These are phyloP conservation scores for Automeris io DNA, from an alignment of 2,888 invertebrate genomes.

Conservation along the genomic window DNA sequence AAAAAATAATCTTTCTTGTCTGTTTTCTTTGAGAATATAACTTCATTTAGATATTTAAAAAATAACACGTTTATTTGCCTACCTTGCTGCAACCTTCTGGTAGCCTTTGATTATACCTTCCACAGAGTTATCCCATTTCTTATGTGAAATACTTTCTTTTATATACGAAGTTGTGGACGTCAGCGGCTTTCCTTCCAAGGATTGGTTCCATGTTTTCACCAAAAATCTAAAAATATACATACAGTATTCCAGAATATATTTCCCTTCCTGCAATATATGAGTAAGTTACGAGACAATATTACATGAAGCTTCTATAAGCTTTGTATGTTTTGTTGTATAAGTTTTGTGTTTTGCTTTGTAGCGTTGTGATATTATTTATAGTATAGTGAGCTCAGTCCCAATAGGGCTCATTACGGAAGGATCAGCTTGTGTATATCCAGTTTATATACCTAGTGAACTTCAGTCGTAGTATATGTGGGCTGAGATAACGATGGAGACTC, in stretches of 20 bases:
- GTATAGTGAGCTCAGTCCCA: too few species aligned
- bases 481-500: too few species aligned
- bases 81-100: constrained; percentile 79
- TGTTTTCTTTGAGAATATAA: too few species aligned
- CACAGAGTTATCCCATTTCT: constrained; percentile 58
- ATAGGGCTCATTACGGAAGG: too few species aligned
- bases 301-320: too few species aligned
- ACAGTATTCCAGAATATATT: not conserved
- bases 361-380: too few species aligned
- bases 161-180: constrained; percentile 79
- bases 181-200: constrained; percentile 72
- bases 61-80: constrained; percentile 16
- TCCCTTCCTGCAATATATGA: not conserved
- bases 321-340: too few species aligned
- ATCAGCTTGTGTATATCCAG: too few species aligned
- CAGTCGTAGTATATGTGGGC: too few species aligned
- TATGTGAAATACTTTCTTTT: constrained; percentile 24
- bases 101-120: constrained; percentile 76
- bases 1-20: too few species aligned
- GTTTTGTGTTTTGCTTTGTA: too few species aligned
- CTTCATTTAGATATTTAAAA: constrained; percentile 1
- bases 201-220: constrained; percentile 85
- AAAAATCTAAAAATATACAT: constrained; percentile 73
- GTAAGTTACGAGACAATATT: not conserved
- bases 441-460: too few species aligned